Percentiles rank a stretch among this genome's conserved stretches.
These are phyloP conservation scores for Malthinus flaveolus DNA, from an alignment of 2,888 invertebrate genomes.

Conservation along the genomic window DNA sequence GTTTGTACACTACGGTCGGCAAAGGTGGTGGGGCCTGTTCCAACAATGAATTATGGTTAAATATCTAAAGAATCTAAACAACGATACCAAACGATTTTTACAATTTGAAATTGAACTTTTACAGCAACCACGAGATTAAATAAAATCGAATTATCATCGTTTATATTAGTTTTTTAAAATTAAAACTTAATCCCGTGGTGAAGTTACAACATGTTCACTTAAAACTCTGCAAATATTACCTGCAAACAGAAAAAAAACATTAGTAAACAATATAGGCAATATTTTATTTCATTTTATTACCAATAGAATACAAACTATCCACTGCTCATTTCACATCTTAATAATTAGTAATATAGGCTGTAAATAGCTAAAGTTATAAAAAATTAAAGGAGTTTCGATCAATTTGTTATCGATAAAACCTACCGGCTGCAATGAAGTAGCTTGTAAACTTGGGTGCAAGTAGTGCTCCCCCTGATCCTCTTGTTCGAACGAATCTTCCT, in stretches of 20 bases:
- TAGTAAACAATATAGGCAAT: conserved; percentile 43
- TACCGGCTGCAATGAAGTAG: conserved; percentile 56
- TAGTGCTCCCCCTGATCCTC: conserved; percentile 68
- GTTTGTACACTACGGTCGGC: conserved; percentile 73
- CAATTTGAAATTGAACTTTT: background rate
- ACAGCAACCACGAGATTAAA: conserved; percentile 14
- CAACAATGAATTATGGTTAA: conserved; percentile 27
- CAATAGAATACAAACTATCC: conserved; percentile 15
- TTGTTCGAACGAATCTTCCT: conserved; percentile 56
- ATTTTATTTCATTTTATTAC: conserved; percentile 33
- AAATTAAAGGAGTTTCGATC: too few relatives aligned
- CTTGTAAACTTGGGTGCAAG: conserved; percentile 79
- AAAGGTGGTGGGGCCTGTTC: conserved; percentile 58
- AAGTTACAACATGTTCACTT: conserved; percentile 9
- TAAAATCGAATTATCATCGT: too few relatives aligned
- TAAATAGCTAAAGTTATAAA: conserved; percentile 26
- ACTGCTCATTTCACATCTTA: conserved; percentile 12
- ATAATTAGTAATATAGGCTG: conserved; percentile 19
- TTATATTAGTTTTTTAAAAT: background rate
- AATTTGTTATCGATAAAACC: conserved; percentile 16
- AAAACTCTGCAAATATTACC: conserved; percentile 30
- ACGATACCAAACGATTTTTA: background rate
- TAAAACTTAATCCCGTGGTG: conserved; percentile 18
- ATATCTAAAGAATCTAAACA: too few relatives aligned
- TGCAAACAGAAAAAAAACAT: conserved; percentile 48